Base-by-base conservation (phyloP, 64 coral and sea anemone genomes). In the Pocillopora damicornis region DNA sequence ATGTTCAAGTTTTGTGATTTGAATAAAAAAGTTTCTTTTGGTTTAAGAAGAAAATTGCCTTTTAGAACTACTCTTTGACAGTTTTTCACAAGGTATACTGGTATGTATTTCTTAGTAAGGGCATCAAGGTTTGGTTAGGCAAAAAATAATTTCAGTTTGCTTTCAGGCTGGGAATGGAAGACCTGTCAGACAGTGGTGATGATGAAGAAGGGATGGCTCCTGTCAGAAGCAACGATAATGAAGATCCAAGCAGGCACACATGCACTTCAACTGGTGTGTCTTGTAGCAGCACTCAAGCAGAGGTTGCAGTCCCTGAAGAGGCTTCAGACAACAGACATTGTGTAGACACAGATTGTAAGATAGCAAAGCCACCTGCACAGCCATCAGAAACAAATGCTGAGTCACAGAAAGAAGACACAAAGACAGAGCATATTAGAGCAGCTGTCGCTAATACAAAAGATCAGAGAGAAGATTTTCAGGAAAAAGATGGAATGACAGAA, bases 101-200 rank as follows among this genome's bases (percentile, higher is more conserved):
- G 30, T 30, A 30, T 30, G 30, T 30, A 30, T 30, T 30, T 30
- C 30, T 30, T 30, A 30, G 30, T 30, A 30, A 30, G 42, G 42
- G 7, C 42, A 51, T 7, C 7, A 51, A 51, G 42, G 2, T 2
- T 51, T 51, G 2, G 42, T 7, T 7, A 51, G 42, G 42, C 42
- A 51, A 51, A 51, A 51, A 51, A 51, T 4, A 51, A 51, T 4
- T 51, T 67, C 17, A 8, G 5, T 67, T 67, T 57, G 59, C 34
- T 35, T 76, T 18, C 20, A 92, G 82, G 90, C 35, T 92, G 61
- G 83, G 63, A 71, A 76, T 87, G 63, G 90, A 87, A 73, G 75
- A 87, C n/a, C 75, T 83, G 34, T 18, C 37, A 63, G 89, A 92
- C 57, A 73, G 76, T 58, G 84, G 80, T 79, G 83, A 87, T 18